Percentiles rank a stretch among this genome's conserved stretches.
Conservation (phyloP, 2,888 invertebrate species). For the Trichacis sp. region DNA sequence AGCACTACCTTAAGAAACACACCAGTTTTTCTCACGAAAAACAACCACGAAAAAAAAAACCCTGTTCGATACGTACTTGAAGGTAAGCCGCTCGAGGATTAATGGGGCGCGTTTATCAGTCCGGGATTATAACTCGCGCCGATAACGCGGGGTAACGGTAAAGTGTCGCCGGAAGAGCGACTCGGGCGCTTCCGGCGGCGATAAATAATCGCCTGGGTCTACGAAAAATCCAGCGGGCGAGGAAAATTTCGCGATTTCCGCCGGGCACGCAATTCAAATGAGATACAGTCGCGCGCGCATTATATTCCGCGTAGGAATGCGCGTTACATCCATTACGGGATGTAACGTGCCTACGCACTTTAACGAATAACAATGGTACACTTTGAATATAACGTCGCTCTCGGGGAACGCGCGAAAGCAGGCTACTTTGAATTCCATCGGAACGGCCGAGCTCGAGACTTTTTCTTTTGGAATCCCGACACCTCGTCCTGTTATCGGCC, state of each 20-base stretch:
- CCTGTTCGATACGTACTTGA: too few relatives aligned
- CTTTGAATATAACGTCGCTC: constrained; percentile 36
- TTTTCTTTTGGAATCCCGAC: too few relatives aligned
- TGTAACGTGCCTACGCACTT: constrained; percentile 45
- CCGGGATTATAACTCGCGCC: too few relatives aligned
- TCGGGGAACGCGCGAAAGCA: constrained; percentile 19
- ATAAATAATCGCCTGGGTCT: constrained; percentile 19
- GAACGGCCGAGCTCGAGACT: neutral
- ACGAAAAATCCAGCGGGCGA: too few relatives aligned
- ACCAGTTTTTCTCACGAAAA: too few relatives aligned
- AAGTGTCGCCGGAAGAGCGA: constrained; percentile 19
- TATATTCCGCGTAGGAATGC: constrained; percentile 40
- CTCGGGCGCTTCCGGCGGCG: constrained; percentile 28
- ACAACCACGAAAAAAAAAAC: too few relatives aligned
- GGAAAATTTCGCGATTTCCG: neutral
- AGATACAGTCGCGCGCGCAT: constrained; percentile 17
- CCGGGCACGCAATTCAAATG: neutral
- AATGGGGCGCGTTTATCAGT: too few relatives aligned
- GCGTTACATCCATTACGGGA: constrained; percentile 44
- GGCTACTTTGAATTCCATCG: constrained; percentile 34
- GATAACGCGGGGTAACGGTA: constrained; percentile 34
- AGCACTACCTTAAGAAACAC: too few relatives aligned
- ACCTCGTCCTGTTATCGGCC: neutral
- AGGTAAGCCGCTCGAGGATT: too few relatives aligned
- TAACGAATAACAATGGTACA: constrained; percentile 41